A percentile compares a stretch with the other conserved stretches of the same genome.
These are phyloP conservation scores for Chrysocyon brachyurus DNA, from an alignment of 2,797 vertebrate genomes.

Conservation along the genomic window DNA sequence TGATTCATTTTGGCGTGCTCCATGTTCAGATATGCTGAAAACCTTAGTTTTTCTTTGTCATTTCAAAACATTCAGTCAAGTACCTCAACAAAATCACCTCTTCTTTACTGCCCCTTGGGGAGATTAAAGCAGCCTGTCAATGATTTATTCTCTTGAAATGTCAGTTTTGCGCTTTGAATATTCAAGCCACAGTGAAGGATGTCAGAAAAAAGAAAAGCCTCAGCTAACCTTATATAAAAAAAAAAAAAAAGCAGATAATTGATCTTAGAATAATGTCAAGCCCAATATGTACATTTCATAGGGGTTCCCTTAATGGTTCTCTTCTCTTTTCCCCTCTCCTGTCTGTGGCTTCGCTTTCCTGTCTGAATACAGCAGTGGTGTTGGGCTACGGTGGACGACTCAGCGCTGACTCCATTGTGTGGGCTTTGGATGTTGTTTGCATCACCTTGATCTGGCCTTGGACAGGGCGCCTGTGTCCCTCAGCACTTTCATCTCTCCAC, in stretches of 20 bases:
- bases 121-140: background rate
- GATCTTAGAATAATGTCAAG: background rate
- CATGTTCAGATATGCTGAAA: background rate
- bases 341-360: fast-evolving
- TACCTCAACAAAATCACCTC: background rate
- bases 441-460: background rate
- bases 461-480: background rate
- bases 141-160: constrained; percentile 11
- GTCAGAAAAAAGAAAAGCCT: background rate
- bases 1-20: background rate
- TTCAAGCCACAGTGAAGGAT: background rate
- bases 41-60: background rate
- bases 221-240: background rate
- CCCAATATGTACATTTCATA: background rate
- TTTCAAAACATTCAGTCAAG: background rate
- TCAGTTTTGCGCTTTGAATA: background rate
- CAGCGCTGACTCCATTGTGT: background rate
- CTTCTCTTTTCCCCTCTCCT: background rate
- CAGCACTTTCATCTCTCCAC: background rate
- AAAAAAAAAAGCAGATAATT: background rate
- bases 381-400: background rate
- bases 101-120: background rate
- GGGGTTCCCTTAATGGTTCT: background rate
- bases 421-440: background rate
- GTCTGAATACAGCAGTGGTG: background rate